phyloP scores from a whole-genome alignment of 2,797 vertebrate species.

The Ibycter americanus region DNA sequence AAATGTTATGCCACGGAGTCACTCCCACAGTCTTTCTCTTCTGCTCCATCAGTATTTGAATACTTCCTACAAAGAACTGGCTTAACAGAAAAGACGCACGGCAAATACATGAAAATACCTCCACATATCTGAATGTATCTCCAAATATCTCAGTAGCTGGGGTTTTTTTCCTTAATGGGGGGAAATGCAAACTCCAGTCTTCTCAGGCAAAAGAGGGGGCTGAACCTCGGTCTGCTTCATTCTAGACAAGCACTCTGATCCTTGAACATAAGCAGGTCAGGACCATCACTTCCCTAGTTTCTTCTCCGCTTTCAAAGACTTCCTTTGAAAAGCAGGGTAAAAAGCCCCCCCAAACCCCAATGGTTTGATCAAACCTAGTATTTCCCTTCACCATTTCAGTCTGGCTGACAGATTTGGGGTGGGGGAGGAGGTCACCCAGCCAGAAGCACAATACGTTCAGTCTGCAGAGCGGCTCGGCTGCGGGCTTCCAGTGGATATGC shows the following conservation, averaged over 20 bases:
- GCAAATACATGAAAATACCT: background rate
- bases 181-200: background rate
- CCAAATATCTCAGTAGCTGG: background rate
- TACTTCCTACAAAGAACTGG: background rate
- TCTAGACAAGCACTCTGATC: background rate
- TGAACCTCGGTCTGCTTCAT: background rate
- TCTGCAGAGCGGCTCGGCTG: background rate
- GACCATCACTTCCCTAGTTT: background rate
- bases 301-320: background rate
- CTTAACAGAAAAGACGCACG: background rate
- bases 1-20: background rate
- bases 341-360: too few relatives aligned
- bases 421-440: background rate
- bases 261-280: fast-evolving
- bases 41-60: background rate
- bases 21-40: background rate
- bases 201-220: background rate
- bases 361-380: background rate
- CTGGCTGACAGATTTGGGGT: background rate
- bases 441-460: conserved; percentile 10
- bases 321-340: background rate
- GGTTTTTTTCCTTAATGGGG: background rate
- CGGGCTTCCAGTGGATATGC: background rate
- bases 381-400: background rate
- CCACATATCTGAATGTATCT: background rate